Conservation (phyloP, 2,888 invertebrate species). For the Troides oblongomaculatus region DNA sequence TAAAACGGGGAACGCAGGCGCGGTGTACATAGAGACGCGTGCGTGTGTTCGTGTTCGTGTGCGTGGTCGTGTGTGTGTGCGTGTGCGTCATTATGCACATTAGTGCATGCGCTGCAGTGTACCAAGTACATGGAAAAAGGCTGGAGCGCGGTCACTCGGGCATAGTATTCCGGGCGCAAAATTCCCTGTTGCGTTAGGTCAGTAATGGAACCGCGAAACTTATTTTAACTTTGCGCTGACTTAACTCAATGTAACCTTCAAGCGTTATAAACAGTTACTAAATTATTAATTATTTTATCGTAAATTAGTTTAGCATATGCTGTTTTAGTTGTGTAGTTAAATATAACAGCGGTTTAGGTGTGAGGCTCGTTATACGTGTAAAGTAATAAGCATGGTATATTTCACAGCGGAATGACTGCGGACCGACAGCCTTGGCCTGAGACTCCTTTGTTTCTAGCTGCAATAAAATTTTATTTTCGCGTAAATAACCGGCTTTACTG, state of each 20-base stretch:
- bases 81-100: constrained; percentile 43
- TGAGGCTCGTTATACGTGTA: constrained; percentile 9
- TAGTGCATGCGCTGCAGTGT: constrained; percentile 39
- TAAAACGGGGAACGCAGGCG: constrained; percentile 52
- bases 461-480: constrained; percentile 48
- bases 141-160: constrained; percentile 56
- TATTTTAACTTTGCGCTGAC: neutral
- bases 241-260: neutral
- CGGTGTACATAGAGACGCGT: constrained; percentile 52
- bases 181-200: constrained; percentile 58
- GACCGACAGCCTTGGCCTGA: constrained; percentile 25
- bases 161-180: constrained; percentile 45
- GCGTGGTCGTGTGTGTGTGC: constrained; percentile 45
- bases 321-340: neutral
- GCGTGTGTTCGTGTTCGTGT: constrained; percentile 47
- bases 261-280: neutral
- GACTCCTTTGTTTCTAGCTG: constrained; percentile 41
- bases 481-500: constrained; percentile 41
- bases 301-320: neutral
- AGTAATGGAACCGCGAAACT: constrained; percentile 37
- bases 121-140: constrained; percentile 39
- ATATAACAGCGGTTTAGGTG: constrained; percentile 15
- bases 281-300: too few relatives aligned
- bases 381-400: constrained; percentile 17
- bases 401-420: constrained; percentile 16